A percentile compares a stretch with the other conserved stretches of the same genome.
Conservation (phyloP, 2,113 vertebrate species). For the Pyrgilauda ruficollis region DNA sequence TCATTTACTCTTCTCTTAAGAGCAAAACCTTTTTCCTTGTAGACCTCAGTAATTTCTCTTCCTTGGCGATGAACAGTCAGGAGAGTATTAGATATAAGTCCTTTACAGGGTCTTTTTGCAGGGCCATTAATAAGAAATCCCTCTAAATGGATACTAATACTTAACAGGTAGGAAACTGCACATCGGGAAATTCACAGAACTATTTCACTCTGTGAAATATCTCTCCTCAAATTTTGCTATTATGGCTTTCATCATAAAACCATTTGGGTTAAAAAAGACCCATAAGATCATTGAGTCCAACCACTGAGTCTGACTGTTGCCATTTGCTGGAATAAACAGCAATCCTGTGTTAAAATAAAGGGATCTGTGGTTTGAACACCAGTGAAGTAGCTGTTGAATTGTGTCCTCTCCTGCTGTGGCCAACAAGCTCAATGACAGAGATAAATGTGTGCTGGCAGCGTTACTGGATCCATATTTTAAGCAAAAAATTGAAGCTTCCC, state of each 20-base stretch:
- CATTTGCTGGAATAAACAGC: background rate
- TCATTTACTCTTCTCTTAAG: background rate
- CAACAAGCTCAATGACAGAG: slow-evolving; percentile 19
- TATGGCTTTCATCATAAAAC: background rate
- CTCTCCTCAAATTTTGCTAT: background rate
- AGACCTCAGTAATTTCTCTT: background rate
- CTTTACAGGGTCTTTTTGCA: background rate
- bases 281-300: background rate
- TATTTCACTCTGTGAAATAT: background rate
- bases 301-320: background rate
- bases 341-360: background rate
- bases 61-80: background rate
- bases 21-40: background rate
- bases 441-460: slow-evolving; percentile 42
- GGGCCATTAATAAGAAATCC: background rate
- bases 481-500: slow-evolving; percentile 52
- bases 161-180: background rate
- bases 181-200: background rate
- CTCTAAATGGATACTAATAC: background rate
- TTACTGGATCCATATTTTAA: slow-evolving; percentile 56
- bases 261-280: background rate
- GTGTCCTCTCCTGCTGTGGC: background rate
- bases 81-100: background rate
- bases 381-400: background rate
- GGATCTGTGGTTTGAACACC: background rate